Conservation (phyloP, 2,797 vertebrate species). For the Mus minutoides region DNA sequence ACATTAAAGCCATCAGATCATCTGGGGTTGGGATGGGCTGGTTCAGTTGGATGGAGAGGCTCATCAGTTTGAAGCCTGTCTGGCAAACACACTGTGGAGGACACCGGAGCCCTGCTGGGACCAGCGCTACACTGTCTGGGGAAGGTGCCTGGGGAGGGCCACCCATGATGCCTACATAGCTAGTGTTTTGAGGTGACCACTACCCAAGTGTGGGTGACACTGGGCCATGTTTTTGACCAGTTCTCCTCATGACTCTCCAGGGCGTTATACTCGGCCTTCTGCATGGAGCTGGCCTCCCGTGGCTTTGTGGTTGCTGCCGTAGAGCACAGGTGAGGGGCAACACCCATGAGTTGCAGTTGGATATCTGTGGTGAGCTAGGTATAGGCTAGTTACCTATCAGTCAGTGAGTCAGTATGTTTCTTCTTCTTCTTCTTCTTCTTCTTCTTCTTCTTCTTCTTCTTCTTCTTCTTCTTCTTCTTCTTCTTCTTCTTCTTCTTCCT, state of each 20-base stretch:
- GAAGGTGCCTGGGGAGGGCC: neutral
- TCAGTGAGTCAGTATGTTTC: accelerated
- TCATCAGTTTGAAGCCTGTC: neutral
- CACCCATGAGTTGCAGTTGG: accelerated
- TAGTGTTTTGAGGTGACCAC: neutral
- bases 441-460: no score
- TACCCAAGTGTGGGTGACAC: neutral
- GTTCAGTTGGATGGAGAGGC: neutral
- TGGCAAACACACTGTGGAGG: neutral
- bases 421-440: no score
- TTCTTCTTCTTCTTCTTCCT: no score
- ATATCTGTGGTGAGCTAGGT: neutral
- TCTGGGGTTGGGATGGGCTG: neutral
- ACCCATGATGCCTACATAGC: neutral
- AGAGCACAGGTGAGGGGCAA: slow-evolving; percentile 87
- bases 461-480: no score
- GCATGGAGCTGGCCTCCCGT: slow-evolving; percentile 86
- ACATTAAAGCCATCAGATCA: no score
- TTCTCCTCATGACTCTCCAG: slow-evolving; percentile 71
- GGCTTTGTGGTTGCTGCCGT: slow-evolving; percentile 86
- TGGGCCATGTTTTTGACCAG: neutral
- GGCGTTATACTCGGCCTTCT: slow-evolving; percentile 87
- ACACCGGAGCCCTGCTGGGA: neutral
- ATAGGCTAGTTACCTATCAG: neutral
- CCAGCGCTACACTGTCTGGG: neutral